Evolutionary conservation across 2,797 vertebrate genomes (phyloP).

Genomic region (Aselliscus stoliczkanus): DNA sequence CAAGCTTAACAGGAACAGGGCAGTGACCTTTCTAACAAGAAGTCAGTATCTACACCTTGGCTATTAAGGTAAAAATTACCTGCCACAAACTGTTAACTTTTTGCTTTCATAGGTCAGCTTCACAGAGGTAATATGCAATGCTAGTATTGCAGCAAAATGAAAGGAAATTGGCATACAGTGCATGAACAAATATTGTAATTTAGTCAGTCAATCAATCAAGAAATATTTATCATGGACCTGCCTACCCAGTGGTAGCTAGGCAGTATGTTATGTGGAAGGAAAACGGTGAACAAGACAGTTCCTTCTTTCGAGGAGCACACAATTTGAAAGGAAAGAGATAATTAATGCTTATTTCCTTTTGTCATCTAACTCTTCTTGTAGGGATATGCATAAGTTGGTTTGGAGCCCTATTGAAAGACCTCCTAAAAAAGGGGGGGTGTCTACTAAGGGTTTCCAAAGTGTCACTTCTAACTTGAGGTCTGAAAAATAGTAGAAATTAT

Average conservation of each 20-base stretch:
- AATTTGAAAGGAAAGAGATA: background rate
- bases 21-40: slow-evolving; percentile 12
- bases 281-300: background rate
- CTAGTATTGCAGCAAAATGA: background rate
- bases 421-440: background rate
- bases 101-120: slow-evolving; percentile 1
- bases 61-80: slow-evolving; percentile 38
- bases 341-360: background rate
- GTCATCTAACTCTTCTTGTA: background rate
- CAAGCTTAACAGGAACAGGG: background rate
- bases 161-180: background rate
- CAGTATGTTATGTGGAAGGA: background rate
- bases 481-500: background rate
- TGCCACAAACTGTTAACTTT: slow-evolving; percentile 14
- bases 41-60: background rate
- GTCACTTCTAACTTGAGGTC: background rate
- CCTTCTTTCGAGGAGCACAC: background rate
- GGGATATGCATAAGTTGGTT: background rate
- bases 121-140: background rate
- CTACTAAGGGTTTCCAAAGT: background rate
- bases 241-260: background rate
- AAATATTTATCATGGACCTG: background rate
- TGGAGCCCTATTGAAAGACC: background rate
- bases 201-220: background rate
- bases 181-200: background rate